Evolutionary conservation across 2,888 invertebrate species (phyloP).

Genomic region (Drosophila diplacantha): DNA sequence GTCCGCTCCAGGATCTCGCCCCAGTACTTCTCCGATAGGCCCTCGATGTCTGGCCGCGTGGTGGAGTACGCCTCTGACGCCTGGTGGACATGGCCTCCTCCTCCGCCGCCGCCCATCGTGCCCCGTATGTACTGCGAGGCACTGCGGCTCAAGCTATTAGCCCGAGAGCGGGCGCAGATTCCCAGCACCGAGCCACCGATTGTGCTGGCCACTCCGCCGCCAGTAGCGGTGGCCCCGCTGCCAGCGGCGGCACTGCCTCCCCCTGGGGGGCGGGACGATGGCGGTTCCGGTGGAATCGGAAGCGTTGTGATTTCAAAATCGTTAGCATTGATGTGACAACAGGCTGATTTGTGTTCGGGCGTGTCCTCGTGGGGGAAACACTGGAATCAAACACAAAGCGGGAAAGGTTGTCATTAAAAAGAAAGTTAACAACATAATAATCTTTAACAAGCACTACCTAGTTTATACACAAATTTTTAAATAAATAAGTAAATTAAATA

Average conservation of each 20-base stretch:
- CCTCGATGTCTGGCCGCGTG: conserved; percentile 81
- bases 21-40: conserved; percentile 85
- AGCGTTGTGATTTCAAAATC: conserved; percentile 78
- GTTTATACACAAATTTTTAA: too few relatives aligned
- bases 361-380: conserved; percentile 76
- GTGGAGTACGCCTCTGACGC: conserved; percentile 51
- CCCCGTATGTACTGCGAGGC: conserved; percentile 71
- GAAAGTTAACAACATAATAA: background rate
- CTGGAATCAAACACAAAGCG: conserved; percentile 54
- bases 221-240: conserved; percentile 24
- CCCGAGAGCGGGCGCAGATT: conserved; percentile 71
- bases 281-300: conserved; percentile 77
- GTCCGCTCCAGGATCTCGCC: conserved; percentile 88
- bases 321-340: conserved; percentile 75
- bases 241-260: conserved; percentile 24
- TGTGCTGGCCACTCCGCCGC: conserved; percentile 49
- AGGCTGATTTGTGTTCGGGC: conserved; percentile 76
- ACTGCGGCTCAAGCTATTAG: conserved; percentile 73
- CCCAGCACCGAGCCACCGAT: conserved; percentile 73
- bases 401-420: background rate
- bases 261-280: conserved; percentile 74
- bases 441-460: too few relatives aligned
- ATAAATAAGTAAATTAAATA: too few relatives aligned
- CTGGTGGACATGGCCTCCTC: conserved; percentile 49
- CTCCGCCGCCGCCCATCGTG: conserved; percentile 46